Base-by-base conservation (phyloP, 2,797 vertebrate species). In the Lerista edwardsae region DNA sequence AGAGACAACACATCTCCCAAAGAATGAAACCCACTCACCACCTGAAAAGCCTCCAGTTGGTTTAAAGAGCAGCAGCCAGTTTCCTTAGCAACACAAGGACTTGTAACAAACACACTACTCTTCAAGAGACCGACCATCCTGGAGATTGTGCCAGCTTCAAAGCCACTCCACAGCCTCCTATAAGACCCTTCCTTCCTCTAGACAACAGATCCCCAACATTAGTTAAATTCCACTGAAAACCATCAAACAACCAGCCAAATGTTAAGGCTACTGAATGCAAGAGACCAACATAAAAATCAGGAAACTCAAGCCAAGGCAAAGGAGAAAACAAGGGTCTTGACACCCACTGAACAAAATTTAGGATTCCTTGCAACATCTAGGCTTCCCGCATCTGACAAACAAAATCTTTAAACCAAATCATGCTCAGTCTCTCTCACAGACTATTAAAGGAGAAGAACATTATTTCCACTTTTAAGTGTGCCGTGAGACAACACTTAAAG, bases 11-110 rank as follows among this genome's bases (percentile, higher is more conserved):
- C 31, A 78, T 34, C 36, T 74, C 73, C 23, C 29, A 67, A 65
- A 73, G 82, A 91, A 80, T 80, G 61, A 82, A 6, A 41, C 34
- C 72, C 61, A 44, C n/a, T 84, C 79, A n/a, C 73, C 39, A 69
- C 69, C 75, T 55, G 75, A 68, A 85, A 72, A 75, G 59, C 19
- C 75, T 39, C 64, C 64, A 81, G 76, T 5, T 2, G 31, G 34
- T 85, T 76, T 79, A 75, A 90, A 91, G 87, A 55, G 51, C 65
- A 88, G 51, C 19, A 80, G 64, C 25, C 68, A 10, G 77, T 88
- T 86, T 61, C 87, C 86, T 65, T 85, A 51, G 84, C 62, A 84
- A 84, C 64, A 75, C 41, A 55, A 15, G 79, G 61, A 39, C 64
- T 75, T 55, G 76, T 27, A 55, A 73, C 71, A 65, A 61, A 68